Percentiles rank a stretch among this genome's conserved stretches.
These are phyloP conservation scores for Drosophila mimetica DNA, from an alignment of 2,888 invertebrate species.

Conservation along the genomic window DNA sequence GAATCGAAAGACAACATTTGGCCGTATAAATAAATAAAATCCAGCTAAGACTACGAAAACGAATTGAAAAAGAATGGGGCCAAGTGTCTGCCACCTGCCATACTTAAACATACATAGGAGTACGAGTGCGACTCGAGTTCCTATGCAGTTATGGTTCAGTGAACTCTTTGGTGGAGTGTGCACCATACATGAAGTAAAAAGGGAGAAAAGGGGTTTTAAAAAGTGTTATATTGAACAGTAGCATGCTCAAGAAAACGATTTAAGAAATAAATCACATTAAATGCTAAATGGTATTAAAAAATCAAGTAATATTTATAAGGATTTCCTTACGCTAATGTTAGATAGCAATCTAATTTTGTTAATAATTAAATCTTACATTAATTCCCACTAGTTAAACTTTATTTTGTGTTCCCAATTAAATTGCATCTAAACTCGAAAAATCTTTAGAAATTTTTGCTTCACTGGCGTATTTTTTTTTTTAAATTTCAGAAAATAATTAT, in stretches of 20 bases:
- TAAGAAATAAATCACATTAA: neutral
- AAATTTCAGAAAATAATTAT: too few relatives aligned
- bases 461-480: too few relatives aligned
- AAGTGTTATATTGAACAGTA: neutral
- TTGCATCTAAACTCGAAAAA: too few relatives aligned
- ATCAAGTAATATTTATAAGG: too few relatives aligned
- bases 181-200: neutral
- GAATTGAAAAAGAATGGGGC: conserved; percentile 59
- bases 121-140: conserved; percentile 1
- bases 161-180: conserved; percentile 32
- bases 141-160: conserved; percentile 41
- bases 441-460: too few relatives aligned
- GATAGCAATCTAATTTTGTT: too few relatives aligned
- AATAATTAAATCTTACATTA: too few relatives aligned
- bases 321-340: too few relatives aligned
- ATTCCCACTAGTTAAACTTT: too few relatives aligned
- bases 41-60: conserved; percentile 46
- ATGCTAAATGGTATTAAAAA: neutral
- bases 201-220: neutral
- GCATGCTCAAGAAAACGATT: neutral
- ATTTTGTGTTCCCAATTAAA: too few relatives aligned
- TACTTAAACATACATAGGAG: conserved; percentile 4
- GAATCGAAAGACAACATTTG: conserved; percentile 69
- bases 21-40: conserved; percentile 63
- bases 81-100: conserved; percentile 32